Evolutionary conservation across 2,888 invertebrate species (phyloP), one percentile per base, ranked within the genome.

Genomic region (Fragum sueziense): DNA sequence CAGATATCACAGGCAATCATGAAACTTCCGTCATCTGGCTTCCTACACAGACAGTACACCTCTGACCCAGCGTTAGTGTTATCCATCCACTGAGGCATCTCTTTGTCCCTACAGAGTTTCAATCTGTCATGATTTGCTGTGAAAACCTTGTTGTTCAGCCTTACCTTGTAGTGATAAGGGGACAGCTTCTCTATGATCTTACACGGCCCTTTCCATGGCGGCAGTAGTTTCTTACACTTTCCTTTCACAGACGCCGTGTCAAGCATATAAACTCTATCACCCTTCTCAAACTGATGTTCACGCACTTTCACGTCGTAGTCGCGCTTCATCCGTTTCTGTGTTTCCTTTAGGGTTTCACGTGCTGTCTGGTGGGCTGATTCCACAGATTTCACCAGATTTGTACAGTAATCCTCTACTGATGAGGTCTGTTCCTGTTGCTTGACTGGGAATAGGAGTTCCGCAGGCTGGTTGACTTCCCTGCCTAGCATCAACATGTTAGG

Each of bases 191-290:
- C 41, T 6, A 70, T 34, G n/a, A 84, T 77, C 7, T 73, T 47
- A 2, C 72, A 76, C 7, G 81, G 79, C 0, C 77, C 84, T 37
- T 79, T 84, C 75, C 81, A 80, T 3, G 73, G 77, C 22, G 78
- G 61, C 27, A 33, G 25, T 27, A 80, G 22, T 37, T 78, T 80
- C 54, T 2, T 47, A n/a, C 47, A 9, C 47, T 47, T 47, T n/a
- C 14, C 81, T 29, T 77, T 77, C 0, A 52, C 17, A 6, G 59
- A 11, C 14, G 79, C 73, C 17, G 73, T 77, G 59, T 80, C 79
- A 25, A 70, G 54, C 11, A 79, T 25, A 34, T 76, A 79, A 0
- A 82, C 76, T 11, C 62, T n/a, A 37, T 84, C 79, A 33, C 77
- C 82, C 62, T 51, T 51, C 29, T 72, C n/a, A 33, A 76, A 82